Conservation (phyloP, 2,888 invertebrate species). For the Eumacrocentrus americanus region DNA sequence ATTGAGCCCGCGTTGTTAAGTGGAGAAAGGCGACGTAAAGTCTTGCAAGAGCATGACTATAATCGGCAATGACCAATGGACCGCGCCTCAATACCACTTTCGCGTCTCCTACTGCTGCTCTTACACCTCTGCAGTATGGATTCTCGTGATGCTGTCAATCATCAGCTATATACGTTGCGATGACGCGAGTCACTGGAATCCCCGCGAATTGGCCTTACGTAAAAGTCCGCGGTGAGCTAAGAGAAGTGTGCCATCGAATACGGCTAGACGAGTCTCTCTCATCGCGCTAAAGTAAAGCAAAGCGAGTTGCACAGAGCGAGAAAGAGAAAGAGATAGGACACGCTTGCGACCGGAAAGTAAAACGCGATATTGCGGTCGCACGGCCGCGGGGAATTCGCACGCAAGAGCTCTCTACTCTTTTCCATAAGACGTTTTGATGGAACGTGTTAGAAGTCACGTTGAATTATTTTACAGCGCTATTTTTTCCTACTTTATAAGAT, state of each 20-base stretch:
- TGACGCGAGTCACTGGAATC: constrained; percentile 23
- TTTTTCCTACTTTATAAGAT: too few relatives aligned
- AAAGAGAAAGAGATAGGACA: not conserved
- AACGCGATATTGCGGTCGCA: constrained; percentile 26
- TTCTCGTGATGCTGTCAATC: not conserved
- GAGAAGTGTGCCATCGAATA: constrained; percentile 15
- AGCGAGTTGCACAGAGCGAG: not conserved
- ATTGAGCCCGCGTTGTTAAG: too few relatives aligned
- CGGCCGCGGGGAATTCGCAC: constrained; percentile 19
- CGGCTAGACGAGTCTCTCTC: constrained; percentile 20
- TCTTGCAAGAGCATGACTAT: constrained; percentile 48
- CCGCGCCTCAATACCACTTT: constrained; percentile 52
- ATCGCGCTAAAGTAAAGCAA: not conserved
- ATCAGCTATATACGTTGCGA: constrained; percentile 12
- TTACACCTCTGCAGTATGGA: too few relatives aligned
- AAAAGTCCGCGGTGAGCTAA: not conserved
- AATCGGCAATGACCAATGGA: constrained; percentile 55
- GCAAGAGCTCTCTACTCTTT: constrained; percentile 18
- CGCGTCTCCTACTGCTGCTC: constrained; percentile 20
- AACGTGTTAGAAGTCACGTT: too few relatives aligned
- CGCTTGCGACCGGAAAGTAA: constrained; percentile 15
- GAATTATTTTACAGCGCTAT: too few relatives aligned
- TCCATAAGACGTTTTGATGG: too few relatives aligned
- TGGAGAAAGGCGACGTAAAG: constrained; percentile 18
- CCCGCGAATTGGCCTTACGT: constrained; percentile 19